Conservation (phyloP, 2,888 invertebrate species). For the Nemoura dubitans region DNA sequence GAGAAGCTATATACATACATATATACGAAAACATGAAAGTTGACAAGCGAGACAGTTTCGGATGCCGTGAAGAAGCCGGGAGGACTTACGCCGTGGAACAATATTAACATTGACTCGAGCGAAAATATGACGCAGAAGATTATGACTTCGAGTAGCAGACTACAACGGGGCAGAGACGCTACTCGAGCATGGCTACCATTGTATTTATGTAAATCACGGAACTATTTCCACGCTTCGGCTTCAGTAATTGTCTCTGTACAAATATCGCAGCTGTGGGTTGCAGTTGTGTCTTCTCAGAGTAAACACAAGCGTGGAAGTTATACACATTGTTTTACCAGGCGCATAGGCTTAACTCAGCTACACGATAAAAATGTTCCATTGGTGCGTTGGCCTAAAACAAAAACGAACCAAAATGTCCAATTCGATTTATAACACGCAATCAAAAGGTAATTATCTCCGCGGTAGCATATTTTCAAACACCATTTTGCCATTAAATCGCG, state of each 20-base stretch:
- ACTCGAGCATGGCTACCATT: background rate
- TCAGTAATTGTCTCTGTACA: conserved; percentile 30
- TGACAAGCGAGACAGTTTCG: background rate
- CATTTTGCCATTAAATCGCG: background rate
- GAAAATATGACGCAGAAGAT: conserved; percentile 25
- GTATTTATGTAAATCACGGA: conserved; percentile 38
- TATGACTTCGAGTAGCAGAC: conserved; percentile 20
- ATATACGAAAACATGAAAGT: background rate
- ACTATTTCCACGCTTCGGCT: background rate
- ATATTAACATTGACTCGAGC: conserved; percentile 19
- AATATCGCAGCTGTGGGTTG: conserved; percentile 2
- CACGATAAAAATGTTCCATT: background rate
- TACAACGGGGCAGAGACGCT: background rate
- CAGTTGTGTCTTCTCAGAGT: background rate
- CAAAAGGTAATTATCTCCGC: conserved; percentile 20
- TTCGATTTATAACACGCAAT: conserved; percentile 21
- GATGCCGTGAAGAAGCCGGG: background rate
- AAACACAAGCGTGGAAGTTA: background rate
- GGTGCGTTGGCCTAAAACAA: no score
- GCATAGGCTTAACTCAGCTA: background rate
- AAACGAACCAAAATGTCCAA: background rate
- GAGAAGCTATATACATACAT: no score
- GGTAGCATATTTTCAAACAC: conserved; percentile 5
- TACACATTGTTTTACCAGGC: conserved; percentile 16
- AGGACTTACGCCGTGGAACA: conserved; percentile 27